Evolutionary conservation across 2,113 vertebrate species (phyloP).

Genomic region (Otus sunia): DNA sequence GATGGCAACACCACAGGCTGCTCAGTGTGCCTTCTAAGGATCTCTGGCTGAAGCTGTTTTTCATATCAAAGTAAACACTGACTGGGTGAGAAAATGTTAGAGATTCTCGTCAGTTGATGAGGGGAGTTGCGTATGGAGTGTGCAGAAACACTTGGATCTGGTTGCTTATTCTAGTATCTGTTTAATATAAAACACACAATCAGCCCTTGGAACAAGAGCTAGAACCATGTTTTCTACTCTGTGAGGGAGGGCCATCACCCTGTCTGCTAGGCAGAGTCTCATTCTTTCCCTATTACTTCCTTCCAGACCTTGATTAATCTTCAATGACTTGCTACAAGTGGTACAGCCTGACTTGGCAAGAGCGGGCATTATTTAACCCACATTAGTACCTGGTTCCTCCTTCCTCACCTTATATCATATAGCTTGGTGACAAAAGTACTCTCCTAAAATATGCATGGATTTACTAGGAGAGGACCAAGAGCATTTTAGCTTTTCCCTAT

Average conservation of each 20-base stretch:
- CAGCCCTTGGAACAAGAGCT: background rate
- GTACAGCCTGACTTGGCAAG: background rate
- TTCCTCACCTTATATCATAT: background rate
- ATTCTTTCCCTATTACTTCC: background rate
- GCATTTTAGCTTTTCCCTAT: background rate
- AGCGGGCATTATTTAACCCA: background rate
- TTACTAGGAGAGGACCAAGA: background rate
- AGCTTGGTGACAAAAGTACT: background rate
- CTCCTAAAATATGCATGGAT: background rate
- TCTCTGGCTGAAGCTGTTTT: background rate
- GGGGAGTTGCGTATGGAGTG: background rate
- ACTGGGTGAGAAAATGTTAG: background rate
- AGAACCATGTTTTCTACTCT: background rate
- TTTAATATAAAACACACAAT: background rate
- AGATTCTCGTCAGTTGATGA: background rate
- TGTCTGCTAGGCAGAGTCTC: background rate
- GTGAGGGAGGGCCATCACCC: background rate
- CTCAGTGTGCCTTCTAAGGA: background rate
- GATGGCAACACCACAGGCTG: background rate
- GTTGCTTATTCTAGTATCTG: background rate
- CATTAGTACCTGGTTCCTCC: background rate
- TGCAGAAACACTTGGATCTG: background rate
- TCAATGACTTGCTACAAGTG: background rate
- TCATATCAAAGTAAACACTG: background rate
- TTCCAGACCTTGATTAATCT: conserved; percentile 15